phyloP scores from a whole-genome alignment of 2,797 vertebrate species.

The Lindbergichthys nudifrons region DNA sequence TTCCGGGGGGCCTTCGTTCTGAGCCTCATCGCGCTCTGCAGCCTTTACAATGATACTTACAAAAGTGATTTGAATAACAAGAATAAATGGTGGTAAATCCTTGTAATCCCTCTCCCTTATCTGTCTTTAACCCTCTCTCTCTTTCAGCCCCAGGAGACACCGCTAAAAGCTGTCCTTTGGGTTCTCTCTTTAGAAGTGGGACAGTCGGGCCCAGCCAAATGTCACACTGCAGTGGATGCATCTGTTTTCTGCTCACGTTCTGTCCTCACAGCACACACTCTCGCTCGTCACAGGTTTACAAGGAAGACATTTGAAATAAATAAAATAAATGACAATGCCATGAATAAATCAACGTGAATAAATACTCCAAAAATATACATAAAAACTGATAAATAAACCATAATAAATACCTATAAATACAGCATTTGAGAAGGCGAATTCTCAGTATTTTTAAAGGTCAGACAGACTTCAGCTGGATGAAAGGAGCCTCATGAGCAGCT shows the following conservation, averaged over 20 bases:
- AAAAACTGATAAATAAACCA: constrained; percentile 74
- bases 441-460: constrained; percentile 63
- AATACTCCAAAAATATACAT: constrained; percentile 68
- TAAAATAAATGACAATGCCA: constrained; percentile 26
- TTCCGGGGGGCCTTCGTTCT: constrained; percentile 31
- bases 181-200: constrained; percentile 67
- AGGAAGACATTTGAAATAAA: constrained; percentile 43
- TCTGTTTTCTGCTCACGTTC: constrained; percentile 71
- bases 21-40: constrained; percentile 43
- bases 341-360: constrained; percentile 68
- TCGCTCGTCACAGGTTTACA: constrained; percentile 53
- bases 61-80: constrained; percentile 66
- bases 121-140: constrained; percentile 63
- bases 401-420: constrained; percentile 68
- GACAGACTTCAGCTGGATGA: constrained; percentile 62
- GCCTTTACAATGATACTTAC: constrained; percentile 57
- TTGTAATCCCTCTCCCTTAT: constrained; percentile 64
- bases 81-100: constrained; percentile 63
- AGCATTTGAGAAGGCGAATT: constrained; percentile 52
- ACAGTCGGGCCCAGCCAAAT: constrained; percentile 70
- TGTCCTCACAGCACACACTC: constrained; percentile 36
- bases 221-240: constrained; percentile 71
- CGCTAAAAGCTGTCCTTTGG: constrained; percentile 72
- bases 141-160: constrained; percentile 63
- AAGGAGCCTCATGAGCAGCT: constrained; percentile 57